These are phyloP conservation scores for Drosophila yooni DNA, from an alignment of 2,888 invertebrate species.

Conservation along the genomic window DNA sequence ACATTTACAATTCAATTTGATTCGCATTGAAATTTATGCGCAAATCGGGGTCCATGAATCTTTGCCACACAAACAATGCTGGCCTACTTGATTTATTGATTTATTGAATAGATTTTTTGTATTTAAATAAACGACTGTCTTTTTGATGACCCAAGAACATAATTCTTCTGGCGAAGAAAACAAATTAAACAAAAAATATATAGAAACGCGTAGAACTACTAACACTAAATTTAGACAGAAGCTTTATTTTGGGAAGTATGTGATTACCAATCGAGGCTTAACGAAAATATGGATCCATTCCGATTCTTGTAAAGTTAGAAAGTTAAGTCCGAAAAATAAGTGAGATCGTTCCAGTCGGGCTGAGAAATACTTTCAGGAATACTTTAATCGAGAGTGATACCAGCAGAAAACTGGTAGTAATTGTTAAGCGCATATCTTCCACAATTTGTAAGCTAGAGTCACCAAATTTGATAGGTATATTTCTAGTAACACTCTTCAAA, in stretches of 20 bases:
- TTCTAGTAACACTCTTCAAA: no score
- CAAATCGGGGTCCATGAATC: slow-evolving; percentile 41
- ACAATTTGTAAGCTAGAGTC: no score
- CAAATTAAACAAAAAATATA: background rate
- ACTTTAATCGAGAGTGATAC: background rate
- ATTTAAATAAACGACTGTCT: background rate
- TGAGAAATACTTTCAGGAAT: background rate
- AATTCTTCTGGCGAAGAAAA: background rate
- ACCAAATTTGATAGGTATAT: no score
- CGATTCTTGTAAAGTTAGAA: background rate
- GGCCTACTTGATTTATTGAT: slow-evolving; percentile 4
- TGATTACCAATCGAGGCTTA: background rate
- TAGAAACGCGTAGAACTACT: background rate
- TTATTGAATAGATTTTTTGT: slow-evolving; percentile 9
- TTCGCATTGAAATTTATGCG: slow-evolving; percentile 44
- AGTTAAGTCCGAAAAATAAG: background rate
- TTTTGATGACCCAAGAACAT: background rate
- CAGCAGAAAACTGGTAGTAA: background rate
- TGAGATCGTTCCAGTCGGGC: background rate
- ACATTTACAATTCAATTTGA: slow-evolving; percentile 55
- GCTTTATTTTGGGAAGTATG: background rate
- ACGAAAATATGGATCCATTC: background rate
- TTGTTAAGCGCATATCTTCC: background rate
- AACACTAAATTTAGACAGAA: background rate
- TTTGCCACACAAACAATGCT: slow-evolving; percentile 10